Conservation (phyloP, 2,888 invertebrate species). For the Xestia ashworthii region DNA sequence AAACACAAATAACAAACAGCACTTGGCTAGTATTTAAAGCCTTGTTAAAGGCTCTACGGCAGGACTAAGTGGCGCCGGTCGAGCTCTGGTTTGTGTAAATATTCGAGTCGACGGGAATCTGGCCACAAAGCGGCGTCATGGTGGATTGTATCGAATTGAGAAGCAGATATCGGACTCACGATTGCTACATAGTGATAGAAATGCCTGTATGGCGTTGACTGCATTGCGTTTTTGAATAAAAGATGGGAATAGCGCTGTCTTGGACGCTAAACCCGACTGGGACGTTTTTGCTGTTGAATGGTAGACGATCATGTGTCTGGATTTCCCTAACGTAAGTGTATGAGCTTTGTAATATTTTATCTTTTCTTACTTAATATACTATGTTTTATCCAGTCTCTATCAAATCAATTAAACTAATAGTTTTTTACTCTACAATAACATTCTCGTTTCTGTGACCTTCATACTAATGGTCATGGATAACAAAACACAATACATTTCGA, state of each 20-base stretch:
- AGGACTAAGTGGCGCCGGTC: slow-evolving; percentile 29
- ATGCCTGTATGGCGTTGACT: neutral
- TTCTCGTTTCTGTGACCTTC: neutral
- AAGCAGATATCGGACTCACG: slow-evolving; percentile 20
- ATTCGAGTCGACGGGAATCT: slow-evolving; percentile 18
- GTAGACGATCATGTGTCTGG: neutral
- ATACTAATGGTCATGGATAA: slow-evolving; percentile 15
- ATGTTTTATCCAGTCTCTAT: neutral
- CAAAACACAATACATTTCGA: slow-evolving; percentile 3
- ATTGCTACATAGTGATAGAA: neutral
- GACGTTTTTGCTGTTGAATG: neutral
- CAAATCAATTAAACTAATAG: neutral
- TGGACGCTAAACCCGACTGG: neutral
- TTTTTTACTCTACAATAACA: neutral
- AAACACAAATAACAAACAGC: slow-evolving; percentile 31
- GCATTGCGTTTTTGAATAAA: neutral
- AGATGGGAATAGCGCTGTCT: neutral
- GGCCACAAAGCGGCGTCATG: slow-evolving; percentile 16
- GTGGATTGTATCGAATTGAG: neutral
- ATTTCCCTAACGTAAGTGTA: neutral
- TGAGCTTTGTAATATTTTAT: neutral
- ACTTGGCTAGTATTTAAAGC: slow-evolving; percentile 3
- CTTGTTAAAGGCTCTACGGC: slow-evolving; percentile 8
- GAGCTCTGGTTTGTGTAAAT: slow-evolving; percentile 3
- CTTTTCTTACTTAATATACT: neutral